Base-by-base conservation (phyloP, 2,888 invertebrate species). In the Pristionchus japonicus region DNA sequence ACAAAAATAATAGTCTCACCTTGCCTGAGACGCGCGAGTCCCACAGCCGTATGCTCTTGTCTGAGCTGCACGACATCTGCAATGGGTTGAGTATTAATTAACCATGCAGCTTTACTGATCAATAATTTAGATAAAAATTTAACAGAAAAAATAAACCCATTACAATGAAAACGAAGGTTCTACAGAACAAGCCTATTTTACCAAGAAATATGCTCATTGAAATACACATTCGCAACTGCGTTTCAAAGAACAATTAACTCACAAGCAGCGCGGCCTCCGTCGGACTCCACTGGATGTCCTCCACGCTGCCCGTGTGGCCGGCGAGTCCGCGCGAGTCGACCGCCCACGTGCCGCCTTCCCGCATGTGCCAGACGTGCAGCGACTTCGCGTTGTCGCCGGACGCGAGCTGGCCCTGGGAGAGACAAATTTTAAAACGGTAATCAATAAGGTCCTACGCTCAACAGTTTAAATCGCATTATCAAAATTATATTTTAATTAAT, bases 221-320 rank as follows among this genome's bases (percentile, higher is more conserved):
- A n/a, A n/a, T n/a, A n/a, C n/a, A n/a, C n/a, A n/a, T n/a, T n/a
- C n/a, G n/a, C n/a, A n/a, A n/a, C n/a, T n/a, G n/a, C n/a, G n/a
- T n/a, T n/a, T n/a, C n/a, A n/a, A n/a, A n/a, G n/a, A n/a, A n/a
- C n/a, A n/a, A n/a, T n/a, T 34, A 11, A 23, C 86, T 49, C 20
- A 87, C 87, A 70, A 94, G 89, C 96, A 98, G 98, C 95, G 97
- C 95, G 23, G 95, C 96, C 95, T 99, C 99, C 95, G 97, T 98
- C 1, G 98, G 98, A 89, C 98, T 98, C 99, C 99, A 99, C 94
- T 99, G 98, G 90, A 99, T 96, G 95, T 99, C 99, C 96, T 99
- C 99, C 20, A 99, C 97, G 47, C 98, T 87, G 7, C 61, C 96
- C 20, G 96, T 96, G 95, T 99, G 99, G 0, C 97, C 98, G 86